phyloP scores from a whole-genome alignment of 2,113 vertebrate species.

The Mugil cephalus region DNA sequence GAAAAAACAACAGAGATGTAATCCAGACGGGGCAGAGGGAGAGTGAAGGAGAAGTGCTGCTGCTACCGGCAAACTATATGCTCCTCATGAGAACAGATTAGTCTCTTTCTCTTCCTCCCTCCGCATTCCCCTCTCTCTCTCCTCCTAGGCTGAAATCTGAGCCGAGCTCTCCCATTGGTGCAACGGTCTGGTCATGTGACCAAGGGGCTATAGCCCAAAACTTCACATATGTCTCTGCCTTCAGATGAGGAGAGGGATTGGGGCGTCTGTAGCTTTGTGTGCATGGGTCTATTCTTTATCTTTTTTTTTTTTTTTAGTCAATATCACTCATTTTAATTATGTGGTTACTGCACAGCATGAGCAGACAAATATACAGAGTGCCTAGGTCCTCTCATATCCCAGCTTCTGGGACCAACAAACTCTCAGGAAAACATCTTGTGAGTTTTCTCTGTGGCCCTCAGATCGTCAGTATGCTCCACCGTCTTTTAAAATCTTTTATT shows the following conservation, averaged over 20 bases:
- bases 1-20: slow-evolving; percentile 24
- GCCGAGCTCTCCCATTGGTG: slow-evolving; percentile 76
- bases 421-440: too few relatives aligned
- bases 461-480: too few relatives aligned
- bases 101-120: slow-evolving; percentile 67
- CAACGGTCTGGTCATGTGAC: slow-evolving; percentile 79
- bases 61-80: slow-evolving; percentile 37
- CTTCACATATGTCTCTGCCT: slow-evolving; percentile 64
- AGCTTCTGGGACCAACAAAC: too few relatives aligned
- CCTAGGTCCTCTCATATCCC: too few relatives aligned
- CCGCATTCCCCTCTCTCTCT: slow-evolving; percentile 49
- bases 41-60: slow-evolving; percentile 30
- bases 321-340: too few relatives aligned
- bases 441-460: too few relatives aligned
- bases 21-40: slow-evolving; percentile 15
- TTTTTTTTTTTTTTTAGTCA: too few relatives aligned
- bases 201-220: slow-evolving; percentile 67
- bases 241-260: background rate
- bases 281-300: too few relatives aligned
- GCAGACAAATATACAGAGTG: too few relatives aligned
- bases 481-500: too few relatives aligned
- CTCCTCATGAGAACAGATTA: slow-evolving; percentile 69
- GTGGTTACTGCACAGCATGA: too few relatives aligned
- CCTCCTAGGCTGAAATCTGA: slow-evolving; percentile 84
- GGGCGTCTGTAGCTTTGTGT: background rate